A percentile compares a stretch with the other conserved stretches of the same genome.
These are phyloP conservation scores for Fringilla coelebs DNA, from an alignment of 2,797 vertebrate species.

Conservation along the genomic window DNA sequence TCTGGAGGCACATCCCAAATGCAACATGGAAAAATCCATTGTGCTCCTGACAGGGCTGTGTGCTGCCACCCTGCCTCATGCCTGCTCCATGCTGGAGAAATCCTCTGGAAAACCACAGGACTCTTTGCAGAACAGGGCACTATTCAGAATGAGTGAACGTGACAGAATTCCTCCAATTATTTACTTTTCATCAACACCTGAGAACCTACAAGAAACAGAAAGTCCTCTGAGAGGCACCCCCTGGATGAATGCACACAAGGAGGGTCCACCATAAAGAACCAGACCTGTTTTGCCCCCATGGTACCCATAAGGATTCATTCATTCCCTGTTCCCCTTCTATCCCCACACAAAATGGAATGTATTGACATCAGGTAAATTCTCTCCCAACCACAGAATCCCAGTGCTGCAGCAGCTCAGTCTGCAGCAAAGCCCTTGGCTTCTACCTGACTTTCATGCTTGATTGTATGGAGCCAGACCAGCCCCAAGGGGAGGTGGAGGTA, in stretches of 20 bases:
- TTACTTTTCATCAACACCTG: slow-evolving; percentile 49
- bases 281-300: neutral
- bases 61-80: neutral
- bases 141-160: neutral
- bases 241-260: neutral
- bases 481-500: slow-evolving; percentile 27
- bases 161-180: slow-evolving; percentile 39
- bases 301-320: slow-evolving; percentile 44
- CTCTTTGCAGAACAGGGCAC: slow-evolving; percentile 19
- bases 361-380: slow-evolving; percentile 41
- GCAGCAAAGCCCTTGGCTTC: neutral
- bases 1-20: neutral
- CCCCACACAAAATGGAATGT: neutral
- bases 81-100: neutral
- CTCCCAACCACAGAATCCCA: slow-evolving; percentile 24
- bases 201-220: slow-evolving; percentile 12
- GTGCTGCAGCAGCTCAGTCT: slow-evolving; percentile 1
- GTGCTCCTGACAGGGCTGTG: neutral
- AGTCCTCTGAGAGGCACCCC: neutral
- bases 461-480: slow-evolving; percentile 1
- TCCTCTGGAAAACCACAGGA: neutral
- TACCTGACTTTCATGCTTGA: neutral
- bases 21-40: neutral
- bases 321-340: neutral
- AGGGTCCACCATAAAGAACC: neutral